A percentile compares a stretch with the other conserved stretches of the same genome.
These are phyloP conservation scores for Didymodactylos carnosus DNA, from an alignment of 2,888 invertebrate species.

Conservation along the genomic window DNA sequence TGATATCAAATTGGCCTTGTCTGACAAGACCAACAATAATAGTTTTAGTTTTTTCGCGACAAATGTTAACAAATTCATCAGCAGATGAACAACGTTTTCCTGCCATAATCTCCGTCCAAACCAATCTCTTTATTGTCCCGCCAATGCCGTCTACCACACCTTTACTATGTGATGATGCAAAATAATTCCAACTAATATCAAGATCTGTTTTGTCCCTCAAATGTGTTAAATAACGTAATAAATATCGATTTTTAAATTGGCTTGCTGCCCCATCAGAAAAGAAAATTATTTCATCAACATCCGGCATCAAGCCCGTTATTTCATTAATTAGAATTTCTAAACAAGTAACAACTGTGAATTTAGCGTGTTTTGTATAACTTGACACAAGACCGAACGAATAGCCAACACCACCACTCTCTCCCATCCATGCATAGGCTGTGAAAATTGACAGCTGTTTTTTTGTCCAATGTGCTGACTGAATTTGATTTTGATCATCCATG, in stretches of 20 bases:
- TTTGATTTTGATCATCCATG: background rate
- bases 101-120: background rate
- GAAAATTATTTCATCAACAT: background rate
- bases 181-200: background rate
- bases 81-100: background rate
- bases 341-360: background rate
- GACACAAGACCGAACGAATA: background rate
- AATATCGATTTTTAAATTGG: background rate
- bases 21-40: background rate
- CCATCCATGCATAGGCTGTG: background rate
- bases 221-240: background rate
- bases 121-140: background rate
- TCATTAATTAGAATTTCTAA: background rate
- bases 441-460: background rate
- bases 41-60: background rate
- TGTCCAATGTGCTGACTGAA: background rate
- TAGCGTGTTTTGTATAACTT: background rate
- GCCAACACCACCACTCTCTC: background rate
- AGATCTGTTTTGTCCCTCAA: background rate
- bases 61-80: background rate
- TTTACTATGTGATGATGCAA: background rate
- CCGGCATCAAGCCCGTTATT: background rate
- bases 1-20: background rate
- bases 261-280: background rate
- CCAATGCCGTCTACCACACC: background rate